These are phyloP conservation scores for Pristionchus exspectatus DNA, from an alignment of 2,888 invertebrate species.

Conservation along the genomic window DNA sequence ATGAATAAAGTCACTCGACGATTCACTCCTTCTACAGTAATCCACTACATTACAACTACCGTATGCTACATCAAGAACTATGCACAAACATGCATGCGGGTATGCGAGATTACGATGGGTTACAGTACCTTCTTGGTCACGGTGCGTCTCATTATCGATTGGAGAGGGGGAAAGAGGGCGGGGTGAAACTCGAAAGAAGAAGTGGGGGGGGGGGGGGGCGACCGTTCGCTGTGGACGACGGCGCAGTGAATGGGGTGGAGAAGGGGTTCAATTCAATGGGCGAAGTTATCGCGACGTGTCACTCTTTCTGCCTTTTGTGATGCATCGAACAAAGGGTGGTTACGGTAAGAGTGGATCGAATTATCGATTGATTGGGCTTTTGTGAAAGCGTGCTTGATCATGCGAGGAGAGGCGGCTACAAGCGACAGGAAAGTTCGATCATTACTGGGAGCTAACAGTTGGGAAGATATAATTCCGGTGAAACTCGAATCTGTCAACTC, in stretches of 20 bases:
- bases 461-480: not conserved
- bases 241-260: not conserved
- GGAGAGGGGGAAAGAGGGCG: not conserved
- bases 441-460: not conserved
- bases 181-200: slow-evolving; percentile 3
- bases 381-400: not conserved
- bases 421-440: not conserved
- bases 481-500: too few species aligned
- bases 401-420: not conserved
- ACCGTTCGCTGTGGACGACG: not conserved
- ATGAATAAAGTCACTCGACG: not conserved
- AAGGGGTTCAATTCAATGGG: not conserved
- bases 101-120: slow-evolving; percentile 5
- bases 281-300: not conserved
- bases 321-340: not conserved
- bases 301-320: not conserved
- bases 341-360: not conserved
- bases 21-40: slow-evolving; percentile 1
- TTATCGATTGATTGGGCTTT: not conserved
- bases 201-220: not conserved
- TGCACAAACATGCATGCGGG: slow-evolving; percentile 31
- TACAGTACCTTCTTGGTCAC: slow-evolving; percentile 34
- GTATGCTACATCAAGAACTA: not conserved
- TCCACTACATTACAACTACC: not conserved
- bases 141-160: slow-evolving; percentile 32